Conservation (phyloP, 2,888 invertebrate genomes). For the Drosophila subsilvestris region DNA sequence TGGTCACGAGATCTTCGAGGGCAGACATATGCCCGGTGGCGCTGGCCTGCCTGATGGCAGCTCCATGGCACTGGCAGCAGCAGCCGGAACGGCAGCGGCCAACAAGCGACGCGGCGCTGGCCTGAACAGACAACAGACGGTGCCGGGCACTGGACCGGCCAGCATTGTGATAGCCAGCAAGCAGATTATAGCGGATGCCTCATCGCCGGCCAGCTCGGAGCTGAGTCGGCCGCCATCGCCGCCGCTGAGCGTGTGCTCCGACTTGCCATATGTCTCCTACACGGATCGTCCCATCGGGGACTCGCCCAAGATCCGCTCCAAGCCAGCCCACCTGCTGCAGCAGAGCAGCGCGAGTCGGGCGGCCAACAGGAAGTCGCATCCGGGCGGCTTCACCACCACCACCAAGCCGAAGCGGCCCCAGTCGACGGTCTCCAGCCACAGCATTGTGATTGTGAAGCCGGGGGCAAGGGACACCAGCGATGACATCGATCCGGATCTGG, state of each 20-base stretch:
- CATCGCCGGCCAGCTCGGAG: slow-evolving; percentile 80
- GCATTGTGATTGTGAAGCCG: slow-evolving; percentile 93
- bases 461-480: slow-evolving; percentile 86
- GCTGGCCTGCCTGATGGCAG: slow-evolving; percentile 41
- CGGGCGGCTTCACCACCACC: slow-evolving; percentile 74
- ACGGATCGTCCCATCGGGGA: slow-evolving; percentile 96
- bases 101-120: slow-evolving; percentile 65
- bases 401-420: slow-evolving; percentile 84
- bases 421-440: slow-evolving; percentile 86
- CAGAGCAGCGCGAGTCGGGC: slow-evolving; percentile 66
- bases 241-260: slow-evolving; percentile 94
- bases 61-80: slow-evolving; percentile 49
- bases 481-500: slow-evolving; percentile 88
- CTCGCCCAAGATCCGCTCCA: slow-evolving; percentile 91
- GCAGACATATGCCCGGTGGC: slow-evolving; percentile 36
- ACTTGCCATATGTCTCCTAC: slow-evolving; percentile 95
- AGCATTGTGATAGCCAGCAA: slow-evolving; percentile 72
- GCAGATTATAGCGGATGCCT: slow-evolving; percentile 69
- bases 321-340: slow-evolving; percentile 71
- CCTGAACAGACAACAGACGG: slow-evolving; percentile 22
- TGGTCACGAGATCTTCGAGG: slow-evolving; percentile 79
- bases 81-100: slow-evolving; percentile 64
- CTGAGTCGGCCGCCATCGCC: slow-evolving; percentile 89
- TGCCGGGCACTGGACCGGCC: slow-evolving; percentile 46
- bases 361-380: slow-evolving; percentile 78